Conservation (phyloP, 2,888 invertebrate genomes). For the Caenorhabditis sp. region DNA sequence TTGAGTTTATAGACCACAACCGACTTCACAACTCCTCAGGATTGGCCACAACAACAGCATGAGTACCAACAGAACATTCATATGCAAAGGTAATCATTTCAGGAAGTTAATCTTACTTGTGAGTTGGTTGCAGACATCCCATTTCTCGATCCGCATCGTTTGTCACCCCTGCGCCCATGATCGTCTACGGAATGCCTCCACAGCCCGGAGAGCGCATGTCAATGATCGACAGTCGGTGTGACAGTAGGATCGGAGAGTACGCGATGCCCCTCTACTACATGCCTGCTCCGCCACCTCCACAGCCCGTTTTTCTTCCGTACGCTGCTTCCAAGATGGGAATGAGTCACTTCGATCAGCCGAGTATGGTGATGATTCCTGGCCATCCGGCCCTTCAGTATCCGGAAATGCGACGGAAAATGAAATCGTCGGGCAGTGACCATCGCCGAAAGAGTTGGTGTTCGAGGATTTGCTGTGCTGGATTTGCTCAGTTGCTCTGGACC, state of each 20-base stretch:
- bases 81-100: slow-evolving; percentile 17
- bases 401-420: slow-evolving; percentile 37
- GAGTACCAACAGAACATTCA: slow-evolving; percentile 33
- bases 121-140: slow-evolving; percentile 31
- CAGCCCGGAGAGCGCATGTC: slow-evolving; percentile 42
- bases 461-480: slow-evolving; percentile 69
- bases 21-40: slow-evolving; percentile 34
- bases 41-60: slow-evolving; percentile 44
- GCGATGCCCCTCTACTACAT: slow-evolving; percentile 45
- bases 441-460: slow-evolving; percentile 35
- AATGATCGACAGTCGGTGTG: slow-evolving; percentile 40
- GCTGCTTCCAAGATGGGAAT: slow-evolving; percentile 33
- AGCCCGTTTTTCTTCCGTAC: slow-evolving; percentile 47
- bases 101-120: not conserved
- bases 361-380: slow-evolving; percentile 40
- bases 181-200: slow-evolving; percentile 54
- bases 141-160: slow-evolving; percentile 57
- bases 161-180: slow-evolving; percentile 48
- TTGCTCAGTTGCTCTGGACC: slow-evolving; percentile 70
- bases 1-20: slow-evolving; percentile 27
- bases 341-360: slow-evolving; percentile 36
- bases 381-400: slow-evolving; percentile 22
- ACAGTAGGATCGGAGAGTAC: slow-evolving; percentile 49
- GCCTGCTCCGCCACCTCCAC: slow-evolving; percentile 46
- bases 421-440: slow-evolving; percentile 25